Evolutionary conservation across 2,888 invertebrate species (phyloP), one percentile per base, ranked within the genome.

Genomic region (Coenonympha glycerion): DNA sequence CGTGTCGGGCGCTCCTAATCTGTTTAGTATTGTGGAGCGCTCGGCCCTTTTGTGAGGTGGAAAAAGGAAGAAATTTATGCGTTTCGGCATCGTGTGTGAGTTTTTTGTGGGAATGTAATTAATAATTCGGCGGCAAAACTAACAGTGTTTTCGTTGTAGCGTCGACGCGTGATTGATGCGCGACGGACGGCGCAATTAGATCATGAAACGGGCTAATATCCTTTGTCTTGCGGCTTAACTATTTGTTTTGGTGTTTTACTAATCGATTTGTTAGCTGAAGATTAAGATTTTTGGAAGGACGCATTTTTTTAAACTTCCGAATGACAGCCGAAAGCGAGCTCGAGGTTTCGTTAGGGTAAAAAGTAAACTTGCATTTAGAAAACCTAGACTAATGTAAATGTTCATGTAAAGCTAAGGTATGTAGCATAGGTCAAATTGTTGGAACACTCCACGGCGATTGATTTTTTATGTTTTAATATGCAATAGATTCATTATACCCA

Each of bases 71-170:
- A 87, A 86, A 87, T 86, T 87, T 87, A 86, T 87, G 82, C 79
- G 80, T 82, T 84, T 83, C 87, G 87, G 86, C 81, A 69, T 74
- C 79, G 80, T 84, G 85, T 85, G 82, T 79, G 71, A 74, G 82
- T 86, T 87, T 87, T 86, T 87, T 87, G 82, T 85, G 66, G 62
- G 82, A 84, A 85, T 84, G 87, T 87, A 87, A 87, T 87, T 87
- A 87, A 87, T 87, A 87, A 87, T 87, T 87, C 85, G 83, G 87
- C 87, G 87, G 88, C 86, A 87, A 88, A 88, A 87, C 88, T 87
- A 88, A 88, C 88, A 88, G 87, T 87, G 87, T 87, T 87, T 85
- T 86, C 76, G 85, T 83, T 81, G 77, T 76, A 69, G 68, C 73
- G 73, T 73, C 76, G 66, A 64, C 55, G 57, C 40, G 71, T 86